These are phyloP conservation scores for Cyclopterus lumpus DNA, from an alignment of 2,797 vertebrate genomes.

Conservation along the genomic window DNA sequence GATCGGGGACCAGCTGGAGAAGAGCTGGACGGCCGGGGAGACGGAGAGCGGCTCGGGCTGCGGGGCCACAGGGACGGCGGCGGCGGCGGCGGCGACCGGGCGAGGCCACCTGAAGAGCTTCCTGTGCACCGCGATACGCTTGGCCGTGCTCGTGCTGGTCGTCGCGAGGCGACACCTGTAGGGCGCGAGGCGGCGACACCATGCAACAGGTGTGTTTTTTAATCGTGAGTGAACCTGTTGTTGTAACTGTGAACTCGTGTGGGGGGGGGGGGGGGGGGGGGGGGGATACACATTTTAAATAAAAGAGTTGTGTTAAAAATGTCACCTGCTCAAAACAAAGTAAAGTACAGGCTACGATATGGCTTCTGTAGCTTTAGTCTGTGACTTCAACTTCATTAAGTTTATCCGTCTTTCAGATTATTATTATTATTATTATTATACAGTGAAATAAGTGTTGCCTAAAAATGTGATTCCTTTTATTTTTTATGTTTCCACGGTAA, in stretches of 20 bases:
- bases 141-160: conserved; percentile 89
- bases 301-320: too few relatives aligned
- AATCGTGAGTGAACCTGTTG: neutral
- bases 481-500: neutral
- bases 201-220: conserved; percentile 82
- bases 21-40: conserved; percentile 68
- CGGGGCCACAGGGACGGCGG: conserved; percentile 58
- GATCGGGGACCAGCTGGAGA: conserved; percentile 93
- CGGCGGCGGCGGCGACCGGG: conserved; percentile 7
- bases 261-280: too few relatives aligned
- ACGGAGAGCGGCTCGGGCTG: conserved; percentile 37
- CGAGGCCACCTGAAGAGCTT: conserved; percentile 62
- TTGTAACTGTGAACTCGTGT: too few relatives aligned
- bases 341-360: too few relatives aligned
- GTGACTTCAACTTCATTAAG: too few relatives aligned
- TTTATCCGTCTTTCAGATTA: neutral
- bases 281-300: too few relatives aligned
- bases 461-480: neutral
- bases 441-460: neutral
- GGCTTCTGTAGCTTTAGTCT: too few relatives aligned
- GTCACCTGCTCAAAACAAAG: too few relatives aligned
- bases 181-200: conserved; percentile 62
- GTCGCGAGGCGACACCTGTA: conserved; percentile 91
- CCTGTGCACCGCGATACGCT: conserved; percentile 84
- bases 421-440: too few relatives aligned